Evolutionary conservation across 53 echinoderm and acorn worm species (phyloP), one percentile per base, ranked within the genome.

Genomic region (Holothuria scabra): DNA sequence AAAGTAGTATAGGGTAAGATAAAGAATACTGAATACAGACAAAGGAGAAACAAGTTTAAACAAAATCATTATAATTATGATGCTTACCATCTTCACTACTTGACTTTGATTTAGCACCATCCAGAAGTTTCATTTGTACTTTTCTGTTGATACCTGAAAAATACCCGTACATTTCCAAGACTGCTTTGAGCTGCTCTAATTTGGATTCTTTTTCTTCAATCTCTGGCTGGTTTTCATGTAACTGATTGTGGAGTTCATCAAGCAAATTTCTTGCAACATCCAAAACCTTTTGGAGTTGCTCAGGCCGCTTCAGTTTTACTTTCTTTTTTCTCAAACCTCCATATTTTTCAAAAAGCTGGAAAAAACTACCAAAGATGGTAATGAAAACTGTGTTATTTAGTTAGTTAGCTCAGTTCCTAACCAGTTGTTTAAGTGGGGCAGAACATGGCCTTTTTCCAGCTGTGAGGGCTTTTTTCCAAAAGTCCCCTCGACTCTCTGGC

Each of bases 111-210:
- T 90, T 90, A 25, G 89, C 92, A 32, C 82, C 82, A 11, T 94
- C 92, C 46, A 94, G 94, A 66, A 94, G 92, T 69, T 97, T 97
- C 70, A 97, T 86, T 80, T 97, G 97, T 16, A 97, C 94, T 76
- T 97, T 97, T 18, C 97, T 89, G 65, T 97, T 97, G 78, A 97
- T 97, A 23, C 97, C 97, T 28, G 97, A 94, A 89, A 97, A 97
- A 80, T 94, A 94, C 35, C 97, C 97, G 63, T 97, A 97, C 97
- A 97, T 97, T 90, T 97, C 97, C 68, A 97, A 70, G 29, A 97
- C 97, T 0, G 94, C 84, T 84, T 97, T 97, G 13, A 97, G 85
- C 78, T 96, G 96, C 59, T 96, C 96, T 21, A 96, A 84, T 63
- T 96, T 96, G 49, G 93, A 93, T 67, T 96, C 92, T 38, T 92